These are phyloP conservation scores for Pipistrellus pygmaeus DNA, from an alignment of 2,797 vertebrate species.

Conservation along the genomic window DNA sequence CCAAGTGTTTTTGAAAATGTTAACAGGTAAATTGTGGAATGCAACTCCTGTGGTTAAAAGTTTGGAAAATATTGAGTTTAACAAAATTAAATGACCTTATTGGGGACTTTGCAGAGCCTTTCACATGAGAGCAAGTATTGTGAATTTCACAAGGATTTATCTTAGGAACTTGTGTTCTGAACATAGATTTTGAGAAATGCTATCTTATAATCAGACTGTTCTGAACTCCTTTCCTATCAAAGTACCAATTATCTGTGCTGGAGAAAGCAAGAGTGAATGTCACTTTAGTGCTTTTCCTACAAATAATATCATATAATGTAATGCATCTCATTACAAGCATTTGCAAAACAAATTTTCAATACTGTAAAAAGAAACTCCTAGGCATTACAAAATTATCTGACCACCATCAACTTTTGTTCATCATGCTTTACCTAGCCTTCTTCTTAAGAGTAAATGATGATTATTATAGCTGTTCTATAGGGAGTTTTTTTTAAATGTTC, in stretches of 20 bases:
- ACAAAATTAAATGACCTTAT: not conserved
- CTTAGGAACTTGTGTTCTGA: not conserved
- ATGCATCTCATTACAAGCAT: not conserved
- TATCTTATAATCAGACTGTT: not conserved
- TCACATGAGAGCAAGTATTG: not conserved
- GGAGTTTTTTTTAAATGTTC: not conserved
- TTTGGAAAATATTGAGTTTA: slow-evolving; percentile 10
- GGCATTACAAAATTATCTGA: not conserved
- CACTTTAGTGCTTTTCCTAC: not conserved
- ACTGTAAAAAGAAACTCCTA: not conserved
- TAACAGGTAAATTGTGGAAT: not conserved
- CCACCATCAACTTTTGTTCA: not conserved
- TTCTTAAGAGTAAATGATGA: not conserved
- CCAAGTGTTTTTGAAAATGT: not conserved
- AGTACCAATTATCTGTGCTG: not conserved
- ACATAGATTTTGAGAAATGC: not conserved
- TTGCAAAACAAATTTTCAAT: not conserved
- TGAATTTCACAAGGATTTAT: not conserved
- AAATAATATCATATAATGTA: not conserved
- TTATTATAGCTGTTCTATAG: not conserved
- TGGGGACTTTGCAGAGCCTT: not conserved
- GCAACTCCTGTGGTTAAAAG: not conserved
- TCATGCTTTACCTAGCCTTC: not conserved
- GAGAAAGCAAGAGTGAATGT: not conserved
- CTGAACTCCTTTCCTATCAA: not conserved